Evolutionary conservation across 2,797 vertebrate genomes (phyloP), one percentile per base, ranked within the genome.

Genomic region (Chiloscyllium punctatum): DNA sequence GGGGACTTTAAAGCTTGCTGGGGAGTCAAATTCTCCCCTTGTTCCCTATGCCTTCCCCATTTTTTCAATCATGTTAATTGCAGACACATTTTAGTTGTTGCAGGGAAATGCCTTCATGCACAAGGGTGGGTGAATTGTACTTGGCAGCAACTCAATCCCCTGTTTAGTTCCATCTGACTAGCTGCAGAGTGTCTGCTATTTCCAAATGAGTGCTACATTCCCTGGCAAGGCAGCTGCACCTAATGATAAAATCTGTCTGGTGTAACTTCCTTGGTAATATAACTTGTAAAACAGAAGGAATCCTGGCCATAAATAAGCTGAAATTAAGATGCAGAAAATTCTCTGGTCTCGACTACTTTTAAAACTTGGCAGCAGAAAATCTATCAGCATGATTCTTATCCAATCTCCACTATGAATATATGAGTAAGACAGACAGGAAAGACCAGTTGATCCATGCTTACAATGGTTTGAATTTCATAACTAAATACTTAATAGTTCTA

Each of bases 71-170:
- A 57, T 15, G 53, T 33, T 66, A 91, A 91, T 66, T 91, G 88
- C 13, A 91, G 88, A n/a, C 57, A 91, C 88, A 33, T 66, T 66
- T 62, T n/a, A 16, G 13, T 21, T 66, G 57, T n/a, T 62, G 30
- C 53, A 33, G 57, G 57, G 57, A 91, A 66, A 66, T n/a, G 88
- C 57, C 88, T 91, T 57, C 53, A 8, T n/a, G 88, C 88, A 91
- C 53, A 91, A 62, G 82, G 57, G 4, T n/a, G 57, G 88, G 53
- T 91, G 88, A 66, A 91, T 62, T 91, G 53, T 30, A 5, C 30
- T 91, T 66, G 62, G 88, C 88, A 91, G 88, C 88, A 91, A 66
- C 57, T 91, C 53, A 62, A 91, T 91, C 57, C 88, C 88, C 88
- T 91, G 62, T 66, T 91, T 91, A 91, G 53, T 33, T 66, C 53